These are phyloP conservation scores for Psettodes erumei DNA, from an alignment of 2,113 vertebrate genomes.

Conservation along the genomic window DNA sequence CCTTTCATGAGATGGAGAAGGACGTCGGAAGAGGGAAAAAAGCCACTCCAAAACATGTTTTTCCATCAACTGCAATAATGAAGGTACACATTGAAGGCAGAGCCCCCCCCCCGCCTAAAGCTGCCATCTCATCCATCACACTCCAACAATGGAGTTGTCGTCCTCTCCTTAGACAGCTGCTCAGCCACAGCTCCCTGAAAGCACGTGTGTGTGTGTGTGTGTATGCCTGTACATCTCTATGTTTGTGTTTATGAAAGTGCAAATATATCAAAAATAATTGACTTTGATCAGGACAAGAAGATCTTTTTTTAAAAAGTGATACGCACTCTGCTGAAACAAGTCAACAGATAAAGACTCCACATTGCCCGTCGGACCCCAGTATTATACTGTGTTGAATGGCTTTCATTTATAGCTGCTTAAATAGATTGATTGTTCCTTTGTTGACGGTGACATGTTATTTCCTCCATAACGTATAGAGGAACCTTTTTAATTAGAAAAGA, in stretches of 20 bases:
- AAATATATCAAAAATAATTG: constrained; percentile 17
- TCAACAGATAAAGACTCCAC: constrained; percentile 11
- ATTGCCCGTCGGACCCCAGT: constrained; percentile 15
- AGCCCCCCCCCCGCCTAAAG: constrained; percentile 35
- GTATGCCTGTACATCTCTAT: constrained; percentile 11
- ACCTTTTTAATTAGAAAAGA: constrained; percentile 58
- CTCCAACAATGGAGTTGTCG: constrained; percentile 70
- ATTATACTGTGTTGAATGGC: constrained; percentile 32
- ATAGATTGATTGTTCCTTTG: constrained; percentile 61
- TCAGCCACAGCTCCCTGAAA: constrained; percentile 30
- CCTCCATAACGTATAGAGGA: constrained; percentile 17
- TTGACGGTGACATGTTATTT: constrained; percentile 47
- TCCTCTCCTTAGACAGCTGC: constrained; percentile 68
- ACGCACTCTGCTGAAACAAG: constrained; percentile 9
- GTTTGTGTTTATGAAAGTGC: constrained; percentile 15
- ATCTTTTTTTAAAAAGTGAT: constrained; percentile 10
- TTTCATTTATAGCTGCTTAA: constrained; percentile 18
- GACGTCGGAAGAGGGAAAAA: background rate
- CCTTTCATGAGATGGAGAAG: constrained; percentile 33
- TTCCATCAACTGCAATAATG: constrained; percentile 43
- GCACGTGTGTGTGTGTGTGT: constrained; percentile 9
- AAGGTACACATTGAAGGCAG: constrained; percentile 33
- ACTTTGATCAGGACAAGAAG: background rate
- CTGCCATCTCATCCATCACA: constrained; percentile 69
- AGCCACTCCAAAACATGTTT: constrained; percentile 9